phyloP scores from a whole-genome alignment of 2,797 vertebrate species.

The Chelon auratus region DNA sequence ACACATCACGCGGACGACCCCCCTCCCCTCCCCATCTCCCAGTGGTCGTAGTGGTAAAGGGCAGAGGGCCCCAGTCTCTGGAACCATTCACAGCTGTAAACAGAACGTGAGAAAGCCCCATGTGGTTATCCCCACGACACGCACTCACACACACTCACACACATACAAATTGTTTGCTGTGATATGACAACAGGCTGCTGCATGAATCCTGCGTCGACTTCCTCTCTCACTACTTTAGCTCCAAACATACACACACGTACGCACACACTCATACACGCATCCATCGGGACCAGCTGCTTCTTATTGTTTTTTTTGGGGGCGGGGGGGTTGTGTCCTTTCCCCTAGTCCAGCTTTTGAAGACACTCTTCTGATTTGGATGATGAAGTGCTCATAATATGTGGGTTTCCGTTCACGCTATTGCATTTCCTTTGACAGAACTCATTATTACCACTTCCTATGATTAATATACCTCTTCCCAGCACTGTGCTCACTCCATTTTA shows the following conservation, averaged over 20 bases:
- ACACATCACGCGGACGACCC: constrained; percentile 39
- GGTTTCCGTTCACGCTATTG: neutral
- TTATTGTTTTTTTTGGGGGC: constrained; percentile 48
- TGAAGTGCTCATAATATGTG: constrained; percentile 15
- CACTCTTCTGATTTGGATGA: constrained; percentile 27
- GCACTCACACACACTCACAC: constrained; percentile 39
- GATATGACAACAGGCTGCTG: constrained; percentile 64
- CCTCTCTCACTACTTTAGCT: constrained; percentile 61
- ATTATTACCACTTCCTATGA: constrained; percentile 16
- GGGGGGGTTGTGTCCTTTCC: constrained; percentile 55
- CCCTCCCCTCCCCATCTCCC: constrained; percentile 58
- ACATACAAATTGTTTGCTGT: constrained; percentile 66
- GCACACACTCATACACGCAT: constrained; percentile 15
- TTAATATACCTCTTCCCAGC: constrained; percentile 1
- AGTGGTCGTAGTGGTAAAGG: constrained; percentile 72
- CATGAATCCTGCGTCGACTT: constrained; percentile 68
- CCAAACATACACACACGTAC: constrained; percentile 37
- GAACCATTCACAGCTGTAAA: constrained; percentile 85
- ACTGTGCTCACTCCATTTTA: neutral
- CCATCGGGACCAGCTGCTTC: constrained; percentile 57
- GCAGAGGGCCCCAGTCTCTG: constrained; percentile 76
- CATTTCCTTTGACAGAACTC: neutral
- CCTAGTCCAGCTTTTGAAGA: constrained; percentile 26
- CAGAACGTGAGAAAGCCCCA: constrained; percentile 85
- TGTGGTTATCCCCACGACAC: constrained; percentile 80